Conservation (phyloP, 2,888 invertebrate genomes). For the Drosophila koepferae region DNA sequence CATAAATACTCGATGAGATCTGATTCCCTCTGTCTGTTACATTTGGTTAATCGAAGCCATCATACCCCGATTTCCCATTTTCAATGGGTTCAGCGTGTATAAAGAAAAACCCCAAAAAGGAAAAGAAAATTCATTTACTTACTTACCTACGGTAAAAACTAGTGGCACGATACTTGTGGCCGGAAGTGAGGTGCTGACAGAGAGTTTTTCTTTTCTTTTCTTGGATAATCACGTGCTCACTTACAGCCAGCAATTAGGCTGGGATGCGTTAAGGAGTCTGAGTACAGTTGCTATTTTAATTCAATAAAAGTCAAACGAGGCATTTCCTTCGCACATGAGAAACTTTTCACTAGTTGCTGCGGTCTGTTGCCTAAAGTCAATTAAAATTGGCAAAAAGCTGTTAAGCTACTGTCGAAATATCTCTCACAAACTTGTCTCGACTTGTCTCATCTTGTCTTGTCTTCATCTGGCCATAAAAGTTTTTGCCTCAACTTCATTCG, state of each 20-base stretch:
- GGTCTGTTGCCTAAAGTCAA: slow-evolving; percentile 76
- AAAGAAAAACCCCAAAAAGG: not conserved
- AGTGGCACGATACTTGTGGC: slow-evolving; percentile 60
- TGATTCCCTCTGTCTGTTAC: not conserved
- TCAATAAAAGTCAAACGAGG: slow-evolving; percentile 77
- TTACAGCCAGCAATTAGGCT: slow-evolving; percentile 62
- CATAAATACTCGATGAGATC: not conserved
- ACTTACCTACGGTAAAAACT: slow-evolving; percentile 39
- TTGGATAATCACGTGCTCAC: slow-evolving; percentile 71
- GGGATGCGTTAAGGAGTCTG: not conserved
- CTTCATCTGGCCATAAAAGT: slow-evolving; percentile 60
- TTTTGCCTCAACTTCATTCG: slow-evolving; percentile 36
- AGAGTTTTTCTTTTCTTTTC: slow-evolving; percentile 54
- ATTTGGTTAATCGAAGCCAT: not conserved
- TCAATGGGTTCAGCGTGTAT: not conserved
- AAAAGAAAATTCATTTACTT: slow-evolving; percentile 36
- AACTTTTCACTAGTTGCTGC: slow-evolving; percentile 42
- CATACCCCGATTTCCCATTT: not conserved
- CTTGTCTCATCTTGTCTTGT: slow-evolving; percentile 20
- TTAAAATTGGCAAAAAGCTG: slow-evolving; percentile 65
- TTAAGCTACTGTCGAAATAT: slow-evolving; percentile 28
- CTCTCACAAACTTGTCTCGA: not conserved
- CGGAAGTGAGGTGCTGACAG: slow-evolving; percentile 49
- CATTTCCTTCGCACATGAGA: slow-evolving; percentile 55
- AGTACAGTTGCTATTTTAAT: slow-evolving; percentile 62